phyloP scores from a whole-genome alignment of 2,113 vertebrate species.

The Cisticola juncidis region DNA sequence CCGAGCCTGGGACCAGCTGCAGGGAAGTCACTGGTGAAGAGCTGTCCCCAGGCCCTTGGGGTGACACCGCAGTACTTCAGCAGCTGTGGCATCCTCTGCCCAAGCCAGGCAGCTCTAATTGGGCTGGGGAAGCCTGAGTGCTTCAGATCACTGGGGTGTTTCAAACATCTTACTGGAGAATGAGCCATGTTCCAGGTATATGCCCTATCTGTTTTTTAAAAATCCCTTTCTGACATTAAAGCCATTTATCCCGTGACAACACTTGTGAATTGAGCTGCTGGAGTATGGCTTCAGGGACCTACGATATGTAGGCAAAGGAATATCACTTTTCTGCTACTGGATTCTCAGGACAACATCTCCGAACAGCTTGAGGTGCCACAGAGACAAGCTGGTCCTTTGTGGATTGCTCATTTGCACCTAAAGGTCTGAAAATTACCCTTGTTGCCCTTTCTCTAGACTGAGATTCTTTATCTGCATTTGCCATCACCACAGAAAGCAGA shows the following conservation, averaged over 20 bases:
- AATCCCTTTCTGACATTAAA: background rate
- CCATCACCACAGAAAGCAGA: background rate
- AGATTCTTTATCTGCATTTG: background rate
- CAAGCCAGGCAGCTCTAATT: background rate
- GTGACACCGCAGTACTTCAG: background rate
- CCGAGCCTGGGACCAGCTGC: background rate
- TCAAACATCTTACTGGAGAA: background rate
- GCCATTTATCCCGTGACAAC: background rate
- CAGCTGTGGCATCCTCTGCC: background rate
- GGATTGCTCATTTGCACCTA: background rate
- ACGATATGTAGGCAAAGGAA: background rate
- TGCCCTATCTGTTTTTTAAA: background rate
- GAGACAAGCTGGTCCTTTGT: background rate
- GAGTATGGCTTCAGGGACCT: background rate
- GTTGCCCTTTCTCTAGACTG: background rate
- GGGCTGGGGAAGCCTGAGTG: background rate
- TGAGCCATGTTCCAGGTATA: background rate
- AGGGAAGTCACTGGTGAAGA: background rate
- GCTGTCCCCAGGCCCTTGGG: background rate
- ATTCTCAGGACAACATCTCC: background rate
- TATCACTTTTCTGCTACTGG: background rate
- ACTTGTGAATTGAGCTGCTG: background rate
- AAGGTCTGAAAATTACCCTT: background rate
- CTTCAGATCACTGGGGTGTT: background rate
- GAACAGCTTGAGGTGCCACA: background rate